Evolutionary conservation across 2,797 vertebrate species (phyloP).

Genomic region (Myripristis murdjan): DNA sequence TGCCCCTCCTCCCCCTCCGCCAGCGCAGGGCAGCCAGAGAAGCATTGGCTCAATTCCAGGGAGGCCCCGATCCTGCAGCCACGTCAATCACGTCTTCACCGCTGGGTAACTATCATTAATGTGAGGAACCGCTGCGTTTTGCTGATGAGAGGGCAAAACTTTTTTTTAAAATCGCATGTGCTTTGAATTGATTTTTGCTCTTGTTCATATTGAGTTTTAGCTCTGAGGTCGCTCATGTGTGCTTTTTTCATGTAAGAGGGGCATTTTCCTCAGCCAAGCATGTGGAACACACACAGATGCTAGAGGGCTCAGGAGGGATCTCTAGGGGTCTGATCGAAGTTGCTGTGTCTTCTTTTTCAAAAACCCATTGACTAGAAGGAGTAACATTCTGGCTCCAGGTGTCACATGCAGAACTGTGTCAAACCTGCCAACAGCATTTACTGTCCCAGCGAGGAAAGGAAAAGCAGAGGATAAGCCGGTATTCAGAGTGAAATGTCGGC

Average conservation of each 20-base stretch:
- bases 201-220: constrained; percentile 53
- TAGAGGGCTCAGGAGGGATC: constrained; percentile 55
- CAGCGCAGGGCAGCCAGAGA: constrained; percentile 57
- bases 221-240: constrained; percentile 58
- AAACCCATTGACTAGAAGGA: constrained; percentile 49
- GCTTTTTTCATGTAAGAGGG: constrained; percentile 61
- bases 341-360: constrained; percentile 50
- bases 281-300: constrained; percentile 27
- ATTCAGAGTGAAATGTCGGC: constrained; percentile 28
- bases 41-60: constrained; percentile 75
- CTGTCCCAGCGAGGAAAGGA: constrained; percentile 43
- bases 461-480: constrained; percentile 37
- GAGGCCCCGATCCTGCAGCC: constrained; percentile 80
- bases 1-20: constrained; percentile 23
- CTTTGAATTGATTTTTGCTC: constrained; percentile 26
- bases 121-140: constrained; percentile 23
- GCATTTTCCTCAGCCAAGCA: constrained; percentile 66
- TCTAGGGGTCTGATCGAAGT: constrained; percentile 60
- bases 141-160: constrained; percentile 7
- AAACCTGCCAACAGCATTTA: constrained; percentile 49
- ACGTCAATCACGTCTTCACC: constrained; percentile 88
- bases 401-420: constrained; percentile 61
- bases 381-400: constrained; percentile 68
- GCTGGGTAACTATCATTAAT: constrained; percentile 82
- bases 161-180: constrained; percentile 32